Base-by-base conservation (phyloP, 2,888 invertebrate genomes). In the Drosophila macrospina region DNA sequence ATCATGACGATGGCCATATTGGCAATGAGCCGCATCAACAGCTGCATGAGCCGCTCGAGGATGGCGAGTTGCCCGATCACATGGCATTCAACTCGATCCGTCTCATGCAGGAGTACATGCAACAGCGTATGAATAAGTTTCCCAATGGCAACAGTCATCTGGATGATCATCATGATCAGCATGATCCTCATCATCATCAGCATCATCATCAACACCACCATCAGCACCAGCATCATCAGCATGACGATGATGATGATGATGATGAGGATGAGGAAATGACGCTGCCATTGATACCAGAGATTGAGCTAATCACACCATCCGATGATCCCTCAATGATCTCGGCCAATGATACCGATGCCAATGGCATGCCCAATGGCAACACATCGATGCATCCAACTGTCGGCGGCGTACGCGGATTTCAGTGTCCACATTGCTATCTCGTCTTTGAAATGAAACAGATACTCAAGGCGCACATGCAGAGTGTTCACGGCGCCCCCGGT, bases 201-300 rank as follows among this genome's bases (percentile, higher is more conserved):
- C 57, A 32, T 7, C 16, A 5, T 20, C 74, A 65, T 1, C n/a
- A n/a, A n/a, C n/a, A n/a, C n/a, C n/a, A 15, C 16, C 39, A 32
- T 15, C 55, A 62, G 6, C 26, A 37, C 11, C 44, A 41, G 1
- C 30, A 48, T 7, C 57, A 32, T 8, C 16, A 4, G 16, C 74
- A 65, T 1, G 74, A 78, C 1, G 90, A 86, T 5, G 65, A 64
- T 11, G 82, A 62, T 6, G 85, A 74, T n/a, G 60, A 42, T 7
- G 86, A 88, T 5, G 89, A 83, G 1, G 90, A 91, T 26, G 91
- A 90, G 60, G 91, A 91, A 32, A 90, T 91, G 67, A 77, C 88
- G n/a, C 67, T 91, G 69, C 92, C 91, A 1, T 67, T 91, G n/a
- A 91, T 91, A 81, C 91, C 91, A 3, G 92, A 92, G 72, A 91